Percentiles rank a stretch among this genome's conserved stretches.
Evolutionary conservation across 2,797 vertebrate species (phyloP).

Genomic region (Lagorchestes hirsutus): DNA sequence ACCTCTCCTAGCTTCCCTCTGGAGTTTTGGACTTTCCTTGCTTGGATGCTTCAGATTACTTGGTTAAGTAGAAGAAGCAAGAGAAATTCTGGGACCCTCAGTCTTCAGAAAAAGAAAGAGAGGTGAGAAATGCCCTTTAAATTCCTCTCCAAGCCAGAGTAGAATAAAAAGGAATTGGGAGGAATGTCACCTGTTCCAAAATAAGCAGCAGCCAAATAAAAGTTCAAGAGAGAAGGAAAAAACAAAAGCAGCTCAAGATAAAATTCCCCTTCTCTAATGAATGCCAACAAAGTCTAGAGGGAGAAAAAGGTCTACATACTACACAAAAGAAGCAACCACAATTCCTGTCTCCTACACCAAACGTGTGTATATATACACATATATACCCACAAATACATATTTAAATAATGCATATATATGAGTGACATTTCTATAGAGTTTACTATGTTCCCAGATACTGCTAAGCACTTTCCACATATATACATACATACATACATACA

Average conservation of each 20-base stretch:
- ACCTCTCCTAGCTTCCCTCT: neutral
- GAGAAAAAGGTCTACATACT: neutral
- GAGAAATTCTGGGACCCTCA: neutral
- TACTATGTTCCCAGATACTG: neutral
- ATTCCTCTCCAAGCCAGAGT: neutral
- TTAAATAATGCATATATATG: neutral
- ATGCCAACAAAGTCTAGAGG: neutral
- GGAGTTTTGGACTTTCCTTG: neutral
- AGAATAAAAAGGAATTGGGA: neutral
- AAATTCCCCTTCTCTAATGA: neutral
- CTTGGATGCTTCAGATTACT: neutral
- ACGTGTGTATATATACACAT: neutral
- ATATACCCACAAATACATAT: neutral
- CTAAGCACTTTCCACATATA: conserved; percentile 30
- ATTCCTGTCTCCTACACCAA: neutral
- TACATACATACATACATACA: neutral
- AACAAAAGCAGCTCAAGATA: neutral
- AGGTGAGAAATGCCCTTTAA: neutral
- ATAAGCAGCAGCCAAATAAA: neutral
- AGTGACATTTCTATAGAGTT: conserved; percentile 44
- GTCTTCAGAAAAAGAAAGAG: neutral
- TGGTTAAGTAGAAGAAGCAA: neutral
- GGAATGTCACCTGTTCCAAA: neutral
- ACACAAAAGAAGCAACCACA: neutral
- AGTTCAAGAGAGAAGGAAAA: neutral